A percentile compares a stretch with the other conserved stretches of the same genome.
phyloP scores from a whole-genome alignment of 2,113 vertebrate genomes.

The Macaca nemestrina region DNA sequence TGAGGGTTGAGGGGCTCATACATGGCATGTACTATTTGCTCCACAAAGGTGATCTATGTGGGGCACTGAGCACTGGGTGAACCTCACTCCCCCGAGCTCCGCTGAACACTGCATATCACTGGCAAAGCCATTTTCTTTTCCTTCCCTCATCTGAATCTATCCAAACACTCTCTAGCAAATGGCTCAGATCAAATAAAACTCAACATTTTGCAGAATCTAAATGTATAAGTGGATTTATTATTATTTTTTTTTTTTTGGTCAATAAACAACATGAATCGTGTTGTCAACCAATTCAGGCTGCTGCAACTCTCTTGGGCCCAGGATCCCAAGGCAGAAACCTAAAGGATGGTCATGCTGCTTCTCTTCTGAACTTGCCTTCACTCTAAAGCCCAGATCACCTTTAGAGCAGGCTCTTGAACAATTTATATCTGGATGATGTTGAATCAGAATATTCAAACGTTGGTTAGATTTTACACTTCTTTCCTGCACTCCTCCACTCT shows the following conservation, averaged over 20 bases:
- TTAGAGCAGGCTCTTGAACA: neutral
- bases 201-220: neutral
- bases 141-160: neutral
- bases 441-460: neutral
- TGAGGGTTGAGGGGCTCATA: too few species aligned
- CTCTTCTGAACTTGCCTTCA: neutral
- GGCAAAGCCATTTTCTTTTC: neutral
- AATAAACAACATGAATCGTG: neutral
- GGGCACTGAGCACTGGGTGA: neutral
- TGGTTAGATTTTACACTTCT: neutral
- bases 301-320: neutral
- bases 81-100: neutral
- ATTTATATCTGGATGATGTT: neutral
- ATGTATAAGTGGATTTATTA: neutral
- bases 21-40: accelerated
- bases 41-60: accelerated
- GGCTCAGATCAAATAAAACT: constrained; percentile 3
- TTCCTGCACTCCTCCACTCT: neutral
- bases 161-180: neutral
- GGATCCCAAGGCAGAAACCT: neutral
- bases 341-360: neutral
- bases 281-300: neutral
- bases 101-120: neutral
- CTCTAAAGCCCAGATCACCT: accelerated
- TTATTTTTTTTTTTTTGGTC: neutral